Evolutionary conservation across 2,113 vertebrate species (phyloP).

Genomic region (Gobiocypris rarus): DNA sequence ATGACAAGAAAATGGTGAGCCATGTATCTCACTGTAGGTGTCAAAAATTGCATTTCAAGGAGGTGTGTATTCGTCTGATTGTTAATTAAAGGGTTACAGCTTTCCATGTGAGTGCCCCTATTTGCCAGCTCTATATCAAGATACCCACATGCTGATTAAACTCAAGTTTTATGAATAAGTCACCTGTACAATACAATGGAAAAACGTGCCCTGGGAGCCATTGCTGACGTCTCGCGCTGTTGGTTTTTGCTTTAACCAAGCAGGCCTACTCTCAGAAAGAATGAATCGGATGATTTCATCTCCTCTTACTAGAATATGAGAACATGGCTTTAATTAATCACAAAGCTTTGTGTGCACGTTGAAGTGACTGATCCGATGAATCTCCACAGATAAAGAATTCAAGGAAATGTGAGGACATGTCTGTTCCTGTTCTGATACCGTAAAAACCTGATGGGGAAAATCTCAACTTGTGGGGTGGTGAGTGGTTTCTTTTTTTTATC

Average conservation of each 20-base stretch:
- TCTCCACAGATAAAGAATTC: conserved; percentile 26
- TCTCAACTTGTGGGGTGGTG: background rate
- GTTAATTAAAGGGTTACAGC: conserved; percentile 22
- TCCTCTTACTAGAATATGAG: conserved; percentile 40
- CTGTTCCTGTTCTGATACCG: conserved; percentile 30
- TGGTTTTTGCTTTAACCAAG: background rate
- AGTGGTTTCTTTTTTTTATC: background rate
- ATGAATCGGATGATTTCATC: conserved; percentile 5
- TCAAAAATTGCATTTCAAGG: conserved; percentile 23
- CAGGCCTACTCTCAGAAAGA: conserved; percentile 7
- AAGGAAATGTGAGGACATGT: conserved; percentile 42
- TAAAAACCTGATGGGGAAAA: background rate
- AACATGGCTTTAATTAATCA: conserved; percentile 27
- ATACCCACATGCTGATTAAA: conserved; percentile 29
- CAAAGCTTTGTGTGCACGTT: background rate
- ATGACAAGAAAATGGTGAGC: background rate
- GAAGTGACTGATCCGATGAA: conserved; percentile 3
- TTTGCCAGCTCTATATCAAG: background rate
- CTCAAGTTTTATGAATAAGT: background rate
- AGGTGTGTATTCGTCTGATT: background rate
- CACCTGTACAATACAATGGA: conserved; percentile 32
- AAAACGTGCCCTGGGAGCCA: conserved; percentile 41
- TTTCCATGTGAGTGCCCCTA: background rate
- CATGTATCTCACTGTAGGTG: background rate
- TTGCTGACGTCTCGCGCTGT: background rate